Evolutionary conservation across 2,888 invertebrate genomes (phyloP).

Genomic region (Nomada lathburiana): DNA sequence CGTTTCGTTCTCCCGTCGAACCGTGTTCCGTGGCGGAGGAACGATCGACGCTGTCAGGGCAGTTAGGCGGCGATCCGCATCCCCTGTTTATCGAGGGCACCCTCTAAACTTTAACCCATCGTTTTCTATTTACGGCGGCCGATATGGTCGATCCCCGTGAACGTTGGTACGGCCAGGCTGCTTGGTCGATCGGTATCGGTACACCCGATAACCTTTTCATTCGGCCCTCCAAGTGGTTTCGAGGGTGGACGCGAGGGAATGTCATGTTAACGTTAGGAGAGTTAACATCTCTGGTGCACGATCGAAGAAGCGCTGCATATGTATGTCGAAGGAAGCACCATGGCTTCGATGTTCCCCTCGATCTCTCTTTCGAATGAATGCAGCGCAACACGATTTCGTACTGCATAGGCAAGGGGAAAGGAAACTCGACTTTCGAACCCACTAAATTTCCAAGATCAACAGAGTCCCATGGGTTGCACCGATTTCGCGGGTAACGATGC

Average conservation of each 20-base stretch:
- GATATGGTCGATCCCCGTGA: conserved; percentile 54
- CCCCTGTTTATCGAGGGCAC: conserved; percentile 9
- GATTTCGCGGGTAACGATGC: conserved; percentile 62
- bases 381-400: too few relatives aligned
- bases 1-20: conserved; percentile 2
- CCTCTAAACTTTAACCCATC: conserved; percentile 38
- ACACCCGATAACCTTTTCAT: conserved; percentile 37
- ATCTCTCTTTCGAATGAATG: too few relatives aligned
- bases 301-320: background rate
- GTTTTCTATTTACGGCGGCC: conserved; percentile 61
- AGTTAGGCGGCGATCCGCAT: conserved; percentile 19
- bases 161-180: conserved; percentile 47
- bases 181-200: conserved; percentile 30
- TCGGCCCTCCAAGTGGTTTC: conserved; percentile 12
- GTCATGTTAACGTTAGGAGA: too few relatives aligned
- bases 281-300: background rate
- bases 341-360: too few relatives aligned
- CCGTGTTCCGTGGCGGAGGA: background rate
- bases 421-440: background rate
- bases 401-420: too few relatives aligned
- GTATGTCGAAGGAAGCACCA: too few relatives aligned
- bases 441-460: conserved; percentile 10
- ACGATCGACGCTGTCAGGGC: conserved; percentile 22
- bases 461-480: conserved; percentile 47
- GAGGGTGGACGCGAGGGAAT: background rate